phyloP scores from a whole-genome alignment of 2,888 invertebrate species.

The Drosophila mercatorum region DNA sequence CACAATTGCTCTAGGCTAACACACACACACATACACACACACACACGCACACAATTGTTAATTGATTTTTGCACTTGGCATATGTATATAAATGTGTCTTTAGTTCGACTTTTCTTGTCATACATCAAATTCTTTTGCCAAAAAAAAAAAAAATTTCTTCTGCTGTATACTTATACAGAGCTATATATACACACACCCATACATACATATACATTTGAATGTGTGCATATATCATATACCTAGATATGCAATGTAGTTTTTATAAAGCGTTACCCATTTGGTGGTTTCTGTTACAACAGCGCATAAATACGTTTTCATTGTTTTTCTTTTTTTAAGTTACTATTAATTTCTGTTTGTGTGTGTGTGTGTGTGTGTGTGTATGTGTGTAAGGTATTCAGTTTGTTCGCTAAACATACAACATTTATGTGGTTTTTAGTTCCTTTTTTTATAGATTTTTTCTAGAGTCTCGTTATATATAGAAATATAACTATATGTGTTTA shows the following conservation, averaged over 20 bases:
- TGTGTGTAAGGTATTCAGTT: constrained; percentile 3
- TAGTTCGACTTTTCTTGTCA: background rate
- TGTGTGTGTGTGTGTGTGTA: constrained; percentile 13
- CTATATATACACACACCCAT: constrained; percentile 5
- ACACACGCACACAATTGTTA: constrained; percentile 6
- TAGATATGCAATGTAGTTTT: constrained; percentile 48
- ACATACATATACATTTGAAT: constrained; percentile 1
- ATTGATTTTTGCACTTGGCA: constrained; percentile 6
- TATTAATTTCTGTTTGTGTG: constrained; percentile 20
- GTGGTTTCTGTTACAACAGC: constrained; percentile 84
- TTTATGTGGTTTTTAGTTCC: background rate
- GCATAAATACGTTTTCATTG: constrained; percentile 30
- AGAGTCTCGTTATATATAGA: constrained; percentile 7
- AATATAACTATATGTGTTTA: constrained; percentile 13
- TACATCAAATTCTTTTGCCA: constrained; percentile 1
- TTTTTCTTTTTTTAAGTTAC: constrained; percentile 6
- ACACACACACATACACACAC: background rate
- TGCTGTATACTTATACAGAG: background rate
- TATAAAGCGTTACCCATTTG: constrained; percentile 84
- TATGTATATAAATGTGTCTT: background rate
- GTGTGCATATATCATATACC: constrained; percentile 17
- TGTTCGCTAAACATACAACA: constrained; percentile 23
- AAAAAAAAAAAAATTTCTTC: constrained; percentile 1
- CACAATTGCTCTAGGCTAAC: constrained; percentile 3
- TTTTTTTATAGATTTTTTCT: background rate